These are phyloP conservation scores for Leptatherina wallacei DNA, from an alignment of 2,797 vertebrate species.

Conservation along the genomic window DNA sequence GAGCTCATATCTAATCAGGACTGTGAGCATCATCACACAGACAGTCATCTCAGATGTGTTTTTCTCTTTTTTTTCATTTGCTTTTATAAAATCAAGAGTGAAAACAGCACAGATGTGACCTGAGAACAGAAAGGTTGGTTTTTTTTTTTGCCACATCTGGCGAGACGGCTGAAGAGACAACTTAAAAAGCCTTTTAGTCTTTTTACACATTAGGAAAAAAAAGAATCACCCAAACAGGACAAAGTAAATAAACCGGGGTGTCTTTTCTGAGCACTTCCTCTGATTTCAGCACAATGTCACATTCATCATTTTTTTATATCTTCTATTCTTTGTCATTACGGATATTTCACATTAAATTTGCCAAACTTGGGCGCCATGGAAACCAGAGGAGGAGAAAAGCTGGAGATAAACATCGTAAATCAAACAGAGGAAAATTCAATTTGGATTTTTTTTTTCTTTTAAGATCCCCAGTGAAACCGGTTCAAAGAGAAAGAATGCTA, in stretches of 20 bases:
- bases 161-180: conserved; percentile 24
- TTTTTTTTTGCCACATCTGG: conserved; percentile 21
- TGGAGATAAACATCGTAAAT: conserved; percentile 46
- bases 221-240: conserved; percentile 10
- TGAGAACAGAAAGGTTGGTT: conserved; percentile 22
- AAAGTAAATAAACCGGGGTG: neutral
- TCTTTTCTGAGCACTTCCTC: neutral
- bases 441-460: conserved; percentile 5
- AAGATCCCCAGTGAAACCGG: conserved; percentile 5
- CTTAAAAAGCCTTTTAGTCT: conserved; percentile 6
- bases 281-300: conserved; percentile 24
- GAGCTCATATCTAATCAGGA: neutral
- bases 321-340: conserved; percentile 32
- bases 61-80: neutral
- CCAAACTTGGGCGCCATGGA: conserved; percentile 54
- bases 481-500: neutral
- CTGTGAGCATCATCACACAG: conserved; percentile 2
- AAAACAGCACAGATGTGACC: conserved; percentile 48
- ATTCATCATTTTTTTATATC: conserved; percentile 71
- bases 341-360: conserved; percentile 32
- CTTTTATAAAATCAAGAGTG: conserved; percentile 22
- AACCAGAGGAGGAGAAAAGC: conserved; percentile 42
- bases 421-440: conserved; percentile 61
- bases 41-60: neutral
- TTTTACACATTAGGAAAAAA: neutral